Conservation (phyloP, 2,888 invertebrate genomes). For the Philereme transversata region DNA sequence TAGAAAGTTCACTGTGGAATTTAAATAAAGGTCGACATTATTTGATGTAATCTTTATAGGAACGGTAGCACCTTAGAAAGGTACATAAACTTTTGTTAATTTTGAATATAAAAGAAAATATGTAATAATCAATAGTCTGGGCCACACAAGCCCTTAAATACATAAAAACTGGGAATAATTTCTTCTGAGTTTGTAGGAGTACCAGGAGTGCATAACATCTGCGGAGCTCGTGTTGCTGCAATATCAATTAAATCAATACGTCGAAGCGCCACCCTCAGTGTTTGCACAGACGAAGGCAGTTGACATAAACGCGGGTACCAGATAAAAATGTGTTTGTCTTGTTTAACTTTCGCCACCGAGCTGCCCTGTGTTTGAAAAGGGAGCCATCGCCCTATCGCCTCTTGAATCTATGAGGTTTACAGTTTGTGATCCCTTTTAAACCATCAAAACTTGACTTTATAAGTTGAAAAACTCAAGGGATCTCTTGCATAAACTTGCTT, state of each 20-base stretch:
- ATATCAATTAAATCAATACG: slow-evolving; percentile 71
- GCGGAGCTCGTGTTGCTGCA: slow-evolving; percentile 52
- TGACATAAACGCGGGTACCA: slow-evolving; percentile 66
- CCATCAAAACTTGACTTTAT: slow-evolving; percentile 18
- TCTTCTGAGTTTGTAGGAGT: slow-evolving; percentile 37
- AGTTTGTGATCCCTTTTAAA: slow-evolving; percentile 34
- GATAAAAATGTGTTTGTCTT: slow-evolving; percentile 79
- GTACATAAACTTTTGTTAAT: slow-evolving; percentile 6
- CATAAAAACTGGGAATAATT: slow-evolving; percentile 24
- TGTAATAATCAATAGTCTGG: slow-evolving; percentile 1
- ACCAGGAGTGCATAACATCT: slow-evolving; percentile 56
- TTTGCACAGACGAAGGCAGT: slow-evolving; percentile 66
- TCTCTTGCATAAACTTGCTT: neutral
- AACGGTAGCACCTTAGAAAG: slow-evolving; percentile 20
- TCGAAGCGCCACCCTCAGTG: slow-evolving; percentile 67
- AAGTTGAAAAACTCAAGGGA: neutral
- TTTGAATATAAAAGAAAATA: slow-evolving; percentile 12
- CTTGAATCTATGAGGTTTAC: slow-evolving; percentile 30
- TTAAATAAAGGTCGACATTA: slow-evolving; percentile 24
- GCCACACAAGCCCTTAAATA: slow-evolving; percentile 8
- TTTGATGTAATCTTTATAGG: slow-evolving; percentile 29
- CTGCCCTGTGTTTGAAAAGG: slow-evolving; percentile 54
- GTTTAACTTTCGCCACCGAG: slow-evolving; percentile 69
- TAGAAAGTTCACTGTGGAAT: slow-evolving; percentile 32
- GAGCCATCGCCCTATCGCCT: slow-evolving; percentile 45